Conservation (phyloP, 2,888 invertebrate genomes). For the Rhorus exstirpatorius region DNA sequence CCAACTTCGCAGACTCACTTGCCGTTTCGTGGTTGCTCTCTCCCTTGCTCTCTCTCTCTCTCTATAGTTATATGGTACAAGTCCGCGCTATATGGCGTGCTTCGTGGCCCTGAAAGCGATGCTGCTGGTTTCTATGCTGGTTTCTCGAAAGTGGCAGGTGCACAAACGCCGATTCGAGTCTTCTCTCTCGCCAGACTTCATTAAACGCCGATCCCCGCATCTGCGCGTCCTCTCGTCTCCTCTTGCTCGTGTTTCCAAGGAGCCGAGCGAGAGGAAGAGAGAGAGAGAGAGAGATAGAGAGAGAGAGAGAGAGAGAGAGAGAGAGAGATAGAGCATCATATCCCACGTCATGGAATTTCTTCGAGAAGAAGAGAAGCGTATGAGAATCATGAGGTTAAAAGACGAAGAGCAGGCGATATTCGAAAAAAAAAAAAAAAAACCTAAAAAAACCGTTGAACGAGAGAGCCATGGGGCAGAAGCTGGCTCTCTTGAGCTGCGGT, state of each 20-base stretch:
- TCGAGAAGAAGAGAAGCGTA: constrained; percentile 54
- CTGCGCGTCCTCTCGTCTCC: constrained; percentile 81
- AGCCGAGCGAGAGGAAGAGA: constrained; percentile 67
- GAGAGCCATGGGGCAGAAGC: constrained; percentile 27
- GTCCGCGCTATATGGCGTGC: not conserved
- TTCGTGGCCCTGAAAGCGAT: constrained; percentile 60
- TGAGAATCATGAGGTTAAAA: constrained; percentile 30
- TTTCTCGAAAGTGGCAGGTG: constrained; percentile 84
- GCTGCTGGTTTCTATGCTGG: constrained; percentile 60
- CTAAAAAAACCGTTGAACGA: constrained; percentile 56
- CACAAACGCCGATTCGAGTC: constrained; percentile 72
- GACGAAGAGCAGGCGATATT: constrained; percentile 44
- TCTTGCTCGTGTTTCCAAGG: constrained; percentile 81
- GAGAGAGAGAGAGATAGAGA: constrained; percentile 18
- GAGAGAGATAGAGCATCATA: no score
- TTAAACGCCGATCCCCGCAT: constrained; percentile 85
- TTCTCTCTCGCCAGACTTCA: constrained; percentile 80
- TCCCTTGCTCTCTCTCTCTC: no score
- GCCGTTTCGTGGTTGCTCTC: constrained; percentile 3
- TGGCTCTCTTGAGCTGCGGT: not conserved
- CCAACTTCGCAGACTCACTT: constrained; percentile 46
- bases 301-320: no score
- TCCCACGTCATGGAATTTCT: constrained; percentile 62
- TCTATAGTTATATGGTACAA: not conserved
- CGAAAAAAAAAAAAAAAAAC: no score